Evolutionary conservation across 2,113 vertebrate genomes (phyloP).

Genomic region (Tetraodon nigroviridis): DNA sequence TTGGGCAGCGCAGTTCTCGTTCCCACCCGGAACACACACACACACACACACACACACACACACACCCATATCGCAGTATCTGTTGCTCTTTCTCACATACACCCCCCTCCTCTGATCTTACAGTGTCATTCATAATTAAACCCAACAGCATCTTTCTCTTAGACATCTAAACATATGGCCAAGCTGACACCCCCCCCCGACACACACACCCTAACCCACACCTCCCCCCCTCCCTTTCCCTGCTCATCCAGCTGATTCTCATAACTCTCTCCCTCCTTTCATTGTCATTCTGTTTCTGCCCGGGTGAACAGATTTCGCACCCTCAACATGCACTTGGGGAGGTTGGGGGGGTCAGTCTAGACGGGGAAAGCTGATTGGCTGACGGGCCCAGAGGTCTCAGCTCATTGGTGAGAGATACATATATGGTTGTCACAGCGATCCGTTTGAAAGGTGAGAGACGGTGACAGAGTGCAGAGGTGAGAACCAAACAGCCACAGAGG

Average conservation of each 20-base stretch:
- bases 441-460: slow-evolving; percentile 66
- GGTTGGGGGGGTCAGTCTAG: slow-evolving; percentile 68
- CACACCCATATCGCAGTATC: slow-evolving; percentile 30
- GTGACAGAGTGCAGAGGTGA: slow-evolving; percentile 42
- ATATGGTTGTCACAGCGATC: slow-evolving; percentile 57
- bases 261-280: slow-evolving; percentile 41
- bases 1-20: slow-evolving; percentile 39
- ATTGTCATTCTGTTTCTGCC: slow-evolving; percentile 52
- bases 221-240: slow-evolving; percentile 7
- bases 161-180: slow-evolving; percentile 63
- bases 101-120: slow-evolving; percentile 26
- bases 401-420: slow-evolving; percentile 69
- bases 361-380: slow-evolving; percentile 64
- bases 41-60: slow-evolving; percentile 20
- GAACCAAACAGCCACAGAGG: slow-evolving; percentile 45
- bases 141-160: slow-evolving; percentile 63
- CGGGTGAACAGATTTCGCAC: slow-evolving; percentile 36
- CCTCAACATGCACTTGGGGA: slow-evolving; percentile 27
- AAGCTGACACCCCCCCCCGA: neutral
- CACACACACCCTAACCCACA: neutral
- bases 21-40: slow-evolving; percentile 46
- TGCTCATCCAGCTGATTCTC: slow-evolving; percentile 53
- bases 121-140: slow-evolving; percentile 66
- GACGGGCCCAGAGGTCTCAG: slow-evolving; percentile 42
- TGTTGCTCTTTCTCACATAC: neutral